Base-by-base conservation (phyloP, 2,113 vertebrate genomes). In the Tricholaema leucomelas region DNA sequence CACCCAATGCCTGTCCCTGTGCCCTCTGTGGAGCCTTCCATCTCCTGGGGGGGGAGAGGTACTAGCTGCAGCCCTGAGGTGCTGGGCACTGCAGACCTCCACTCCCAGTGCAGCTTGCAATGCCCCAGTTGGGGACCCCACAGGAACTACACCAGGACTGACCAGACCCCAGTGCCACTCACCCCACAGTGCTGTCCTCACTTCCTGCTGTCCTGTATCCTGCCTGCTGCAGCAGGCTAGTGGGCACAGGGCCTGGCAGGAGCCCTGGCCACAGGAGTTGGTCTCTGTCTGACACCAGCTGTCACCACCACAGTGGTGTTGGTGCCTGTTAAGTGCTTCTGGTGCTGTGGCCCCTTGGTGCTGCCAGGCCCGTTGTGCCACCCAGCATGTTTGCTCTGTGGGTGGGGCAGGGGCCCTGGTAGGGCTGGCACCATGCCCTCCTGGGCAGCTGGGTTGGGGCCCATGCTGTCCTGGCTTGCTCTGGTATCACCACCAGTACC, bases 141-240 rank as follows among this genome's bases (percentile, higher is more conserved):
- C 0, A 1, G 21, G 2, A 19, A 8, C 58, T 48, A 31, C 28
- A 27, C 3, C 2, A 6, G 24, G 20, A 33, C 18, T 2, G 5
- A 6, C 21, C 35, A n/a, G 40, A 44, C 13, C 31, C 14, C 23
- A 12, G 15, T 18, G 36, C 28, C 25, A 40, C 60, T 8, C 6
- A 2, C 36, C 20, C 52, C 3, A 1, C 1, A 0, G 61, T 58
- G 58, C 44, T 0, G 1, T 33, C 17, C 69, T 88, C n/a, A 28
- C 50, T 63, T 30, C 50, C 63, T 30, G 30, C 0, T 0, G 15
- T 58, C 30, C 31, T 2, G 5, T 16, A 2, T 50, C 58, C 7
- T 30, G 11, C 31, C 0, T 0, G 27, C 60, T 33, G 30, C 2
- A 1, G 11, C 10, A 13, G 67, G 54, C 44, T 10, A 23, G 23